Evolutionary conservation across 2,797 vertebrate genomes (phyloP), one percentile per base, ranked within the genome.

Genomic region (Coendou prehensilis): DNA sequence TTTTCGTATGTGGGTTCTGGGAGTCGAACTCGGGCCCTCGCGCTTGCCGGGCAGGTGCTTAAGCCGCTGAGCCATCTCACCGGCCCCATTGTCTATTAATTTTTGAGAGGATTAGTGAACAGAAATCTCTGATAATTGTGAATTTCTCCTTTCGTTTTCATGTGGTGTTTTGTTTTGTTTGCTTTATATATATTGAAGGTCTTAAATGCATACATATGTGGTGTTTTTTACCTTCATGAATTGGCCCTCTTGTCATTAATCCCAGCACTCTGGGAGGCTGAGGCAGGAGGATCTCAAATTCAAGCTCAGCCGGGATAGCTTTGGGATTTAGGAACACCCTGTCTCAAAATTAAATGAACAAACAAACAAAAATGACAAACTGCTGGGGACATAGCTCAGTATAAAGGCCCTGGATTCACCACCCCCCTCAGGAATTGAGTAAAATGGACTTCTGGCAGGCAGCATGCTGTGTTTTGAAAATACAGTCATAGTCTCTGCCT

Each of bases 161-260:
- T 56, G 33, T 41, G 1, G 3, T 9, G 50, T 80, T 56, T 10
- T 79, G 6, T 50, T 9, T 41, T n/a, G 7, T 85, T 54, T 88
- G 26, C 14, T 57, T 88, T 13, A n/a, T 91, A 22, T 87, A 75
- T 87, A 67, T 90, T 23, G 28, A 96, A 87, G 50, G 22, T 59
- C 23, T 92, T 87, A 91, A 82, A 50, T 86, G 50, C 54, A 75
- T 75, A 69, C 18, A 9, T 83, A 1, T 87, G 76, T 76, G 64
- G 63, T 54, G 56, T 67, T 89, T 56, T 73, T 69, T 79, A 69
- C 57, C 26, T 86, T 81, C 6, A 52, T 57, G 33, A 87, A 45
- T 63, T 84, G 10, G 78, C 3, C 61, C 33, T 5, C n/a, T 47
- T 94, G 47, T 91, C 41, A 13, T 78, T 56, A 37, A 69, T 69